Percentiles rank a stretch among this genome's conserved stretches.
Evolutionary conservation across 1,140 invertebrate genomes (phyloP).

Genomic region (Trichonephila clavipes): DNA sequence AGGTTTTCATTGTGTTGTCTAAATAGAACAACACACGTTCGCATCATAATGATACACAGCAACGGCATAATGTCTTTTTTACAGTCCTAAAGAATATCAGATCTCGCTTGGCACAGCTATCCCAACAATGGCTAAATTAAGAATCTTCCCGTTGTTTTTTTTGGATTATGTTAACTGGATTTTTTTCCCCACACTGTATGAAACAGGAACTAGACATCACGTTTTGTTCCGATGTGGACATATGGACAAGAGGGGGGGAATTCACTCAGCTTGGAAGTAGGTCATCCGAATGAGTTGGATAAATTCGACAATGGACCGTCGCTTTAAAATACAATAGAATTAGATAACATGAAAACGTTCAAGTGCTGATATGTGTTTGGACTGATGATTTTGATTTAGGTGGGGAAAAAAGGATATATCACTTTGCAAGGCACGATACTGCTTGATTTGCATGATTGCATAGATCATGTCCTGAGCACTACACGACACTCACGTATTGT

Average conservation of each 20-base stretch:
- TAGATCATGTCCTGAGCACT: slow-evolving; percentile 25
- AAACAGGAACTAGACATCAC: slow-evolving; percentile 20
- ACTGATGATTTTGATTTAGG: background rate
- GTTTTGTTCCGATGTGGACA: background rate
- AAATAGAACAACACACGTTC: slow-evolving; percentile 58
- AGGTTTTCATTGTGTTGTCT: slow-evolving; percentile 39
- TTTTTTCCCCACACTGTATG: background rate
- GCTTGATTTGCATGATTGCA: slow-evolving; percentile 32
- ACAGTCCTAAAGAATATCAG: background rate
- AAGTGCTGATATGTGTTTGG: background rate
- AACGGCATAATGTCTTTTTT: slow-evolving; percentile 44
- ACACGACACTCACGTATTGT: slow-evolving; percentile 29
- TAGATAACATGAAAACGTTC: slow-evolving; percentile 18
- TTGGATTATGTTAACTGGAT: background rate
- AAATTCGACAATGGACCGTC: background rate
- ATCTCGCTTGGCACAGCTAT: background rate
- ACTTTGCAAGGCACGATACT: background rate
- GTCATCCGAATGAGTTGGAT: background rate
- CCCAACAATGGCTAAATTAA: slow-evolving; percentile 25
- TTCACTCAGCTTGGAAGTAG: background rate
- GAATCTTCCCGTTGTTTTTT: background rate
- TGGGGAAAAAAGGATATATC: background rate
- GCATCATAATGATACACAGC: slow-evolving; percentile 16
- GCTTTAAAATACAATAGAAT: background rate
- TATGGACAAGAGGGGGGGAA: background rate